Evolutionary conservation across 1,140 invertebrate species (phyloP), one percentile per base, ranked within the genome.

Genomic region (Temnothorax curvispinosus): DNA sequence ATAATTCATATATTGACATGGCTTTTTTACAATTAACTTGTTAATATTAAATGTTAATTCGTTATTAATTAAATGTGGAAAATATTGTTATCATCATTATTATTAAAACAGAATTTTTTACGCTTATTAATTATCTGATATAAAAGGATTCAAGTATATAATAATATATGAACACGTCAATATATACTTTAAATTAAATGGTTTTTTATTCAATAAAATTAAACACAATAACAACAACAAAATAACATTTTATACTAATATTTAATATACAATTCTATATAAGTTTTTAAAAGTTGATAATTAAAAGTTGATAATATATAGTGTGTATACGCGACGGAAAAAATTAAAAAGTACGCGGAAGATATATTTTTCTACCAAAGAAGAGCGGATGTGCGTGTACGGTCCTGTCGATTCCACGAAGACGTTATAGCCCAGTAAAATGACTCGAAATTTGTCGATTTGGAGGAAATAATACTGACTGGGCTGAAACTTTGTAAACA

Each of bases 341-440:
- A 35, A 44, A 8, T 74, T 58, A 50, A 84, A 84, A 58, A 21
- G n/a, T 44, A 71, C 15, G 7, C n/a, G n/a, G 8, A 47, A 74
- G 13, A 6, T 84, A 6, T 84, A 74, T 38, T 32, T 84, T 82
- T 60, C 18, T 21, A 15, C 15, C 52, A n/a, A 32, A 44, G 38
- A 44, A 62, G 35, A 84, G 27, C 69, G 80, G 69, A 75, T 84
- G 54, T 78, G 75, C 85, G 87, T 87, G 88, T 87, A 80, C 64
- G 84, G 80, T 54, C 69, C 84, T 85, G 86, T 91, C 87, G 87
- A 91, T 93, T 93, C 92, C 82, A 87, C 69, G 91, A 92, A 93
- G 85, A 93, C 88, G 87, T 52, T n/a, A n/a, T n/a, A n/a, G n/a
- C n/a, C n/a, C n/a, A n/a, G n/a, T n/a, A n/a, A n/a, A n/a, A n/a